Evolutionary conservation across 2,797 vertebrate genomes (phyloP), one percentile per base, ranked within the genome.

Genomic region (Platyrinchus mystaceus): DNA sequence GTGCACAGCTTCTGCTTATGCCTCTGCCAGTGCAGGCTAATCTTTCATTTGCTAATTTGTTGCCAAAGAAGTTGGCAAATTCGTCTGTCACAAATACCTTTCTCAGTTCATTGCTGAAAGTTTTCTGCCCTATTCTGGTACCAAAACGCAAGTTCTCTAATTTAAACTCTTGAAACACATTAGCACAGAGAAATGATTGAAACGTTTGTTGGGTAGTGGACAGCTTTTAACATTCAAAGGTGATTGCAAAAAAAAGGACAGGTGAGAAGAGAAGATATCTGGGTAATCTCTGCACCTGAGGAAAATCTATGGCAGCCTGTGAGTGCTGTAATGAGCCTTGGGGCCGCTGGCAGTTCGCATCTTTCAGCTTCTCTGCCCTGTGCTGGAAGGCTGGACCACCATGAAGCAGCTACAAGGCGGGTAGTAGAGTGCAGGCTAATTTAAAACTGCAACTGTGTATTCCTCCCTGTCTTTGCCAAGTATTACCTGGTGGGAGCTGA

Each of bases 11-110:
- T 66, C 52, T 7, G 3, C 28, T 78, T 69, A 37, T 0, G 8
- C 43, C 50, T 90, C 67, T 73, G 23, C 34, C 49, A 77, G 30
- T 56, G 44, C 52, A 90, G n/a, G 18, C 81, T 75, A 20, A 89
- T 81, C 46, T 90, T 73, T 74, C 62, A 36, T 71, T 91, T 50
- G 53, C 28, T 50, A 41, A 39, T 89, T 79, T 53, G 27, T 78
- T 89, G 83, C 76, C 59, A 67, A 85, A 95, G 87, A 58, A 46
- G 34, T 58, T 84, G 60, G 34, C 44, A 90, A 86, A 82, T 93
- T 78, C 76, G 12, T 89, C 55, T 81, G 88, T 90, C 63, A 64
- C 55, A 69, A 55, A 58, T 75, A 53, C 23, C 32, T 82, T 84
- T 84, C 0, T 0, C 49, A 11, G 44, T 73, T 92, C 8, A 12